A percentile compares a stretch with the other conserved stretches of the same genome.
phyloP scores from a whole-genome alignment of 2,113 vertebrate species.

The Scomber colias region DNA sequence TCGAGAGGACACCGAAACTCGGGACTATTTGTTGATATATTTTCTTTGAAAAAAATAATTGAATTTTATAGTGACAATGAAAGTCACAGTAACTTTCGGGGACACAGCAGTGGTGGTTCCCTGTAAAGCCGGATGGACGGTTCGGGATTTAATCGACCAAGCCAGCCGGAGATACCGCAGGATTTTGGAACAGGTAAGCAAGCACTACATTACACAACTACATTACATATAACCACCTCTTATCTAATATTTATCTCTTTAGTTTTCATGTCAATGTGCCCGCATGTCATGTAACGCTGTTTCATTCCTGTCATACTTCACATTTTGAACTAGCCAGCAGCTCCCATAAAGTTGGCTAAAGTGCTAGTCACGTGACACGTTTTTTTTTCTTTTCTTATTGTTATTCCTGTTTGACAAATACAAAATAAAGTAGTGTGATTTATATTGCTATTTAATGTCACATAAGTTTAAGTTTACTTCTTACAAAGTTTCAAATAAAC shows the following conservation, averaged over 20 bases:
- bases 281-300: accelerated
- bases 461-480: background rate
- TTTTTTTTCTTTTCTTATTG: no score
- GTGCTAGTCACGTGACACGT: constrained; percentile 50
- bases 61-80: constrained; percentile 80
- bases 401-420: background rate
- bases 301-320: background rate
- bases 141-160: constrained; percentile 90
- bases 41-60: background rate
- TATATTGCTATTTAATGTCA: no score
- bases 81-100: constrained; percentile 93
- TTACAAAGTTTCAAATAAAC: background rate
- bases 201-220: background rate
- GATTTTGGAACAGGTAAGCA: constrained; percentile 89
- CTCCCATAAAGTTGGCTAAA: background rate
- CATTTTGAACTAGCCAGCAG: background rate
- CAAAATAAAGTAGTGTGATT: background rate
- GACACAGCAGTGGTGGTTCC: constrained; percentile 91
- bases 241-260: accelerated
- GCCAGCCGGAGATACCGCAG: constrained; percentile 90
- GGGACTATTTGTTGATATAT: background rate
- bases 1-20: background rate
- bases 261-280: accelerated
- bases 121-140: constrained; percentile 89
- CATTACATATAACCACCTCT: no score